Evolutionary conservation across 1,140 invertebrate genomes (phyloP), one percentile per base, ranked within the genome.

Genomic region (Frieseomelitta varia): DNA sequence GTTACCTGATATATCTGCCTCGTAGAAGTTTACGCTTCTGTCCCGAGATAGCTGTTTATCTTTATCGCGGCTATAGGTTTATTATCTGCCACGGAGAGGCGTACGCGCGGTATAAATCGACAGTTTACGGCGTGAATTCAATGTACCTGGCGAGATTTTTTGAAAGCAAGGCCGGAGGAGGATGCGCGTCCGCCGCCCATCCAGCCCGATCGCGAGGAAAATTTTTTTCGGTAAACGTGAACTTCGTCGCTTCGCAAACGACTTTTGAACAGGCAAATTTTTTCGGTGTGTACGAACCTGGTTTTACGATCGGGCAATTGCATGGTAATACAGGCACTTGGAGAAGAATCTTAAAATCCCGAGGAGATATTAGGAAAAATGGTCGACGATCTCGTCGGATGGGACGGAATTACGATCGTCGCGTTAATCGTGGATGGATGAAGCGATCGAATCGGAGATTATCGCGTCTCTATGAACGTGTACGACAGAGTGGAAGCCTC

Each of bases 11-110:
- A 85, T 82, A 82, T 82, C 82, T 51, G 80, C 80, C 67, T 55
- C 73, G 80, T 82, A 65, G 53, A 85, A 71, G 73, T 77, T 82
- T 81, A 85, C 78, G 65, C 71, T 81, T 85, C 79, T 85, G 84
- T 69, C 53, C 10, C 65, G 79, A 34, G 84, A 85, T 77, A 85
- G 27, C 65, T 61, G 63, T 68, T 69, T 77, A 69, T 71, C 84
- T 63, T 85, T 83, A 81, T 82, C 80, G 58, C 24, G 67, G 67
- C 63, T 61, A 56, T 72, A 75, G 34, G 80, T 82, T 85, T 73
- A 82, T 83, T 82, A 83, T 82, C 67, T 30, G 55, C 56, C 58
- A 65, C 39, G 15, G 55, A 19, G 79, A 19, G n/a, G 24, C 30
- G 47, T 71, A 61, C 27, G 34, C 21, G 24, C 2, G 58, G 15